These are phyloP conservation scores for Campoplex capitator DNA, from an alignment of 2,888 invertebrate genomes.

Conservation along the genomic window DNA sequence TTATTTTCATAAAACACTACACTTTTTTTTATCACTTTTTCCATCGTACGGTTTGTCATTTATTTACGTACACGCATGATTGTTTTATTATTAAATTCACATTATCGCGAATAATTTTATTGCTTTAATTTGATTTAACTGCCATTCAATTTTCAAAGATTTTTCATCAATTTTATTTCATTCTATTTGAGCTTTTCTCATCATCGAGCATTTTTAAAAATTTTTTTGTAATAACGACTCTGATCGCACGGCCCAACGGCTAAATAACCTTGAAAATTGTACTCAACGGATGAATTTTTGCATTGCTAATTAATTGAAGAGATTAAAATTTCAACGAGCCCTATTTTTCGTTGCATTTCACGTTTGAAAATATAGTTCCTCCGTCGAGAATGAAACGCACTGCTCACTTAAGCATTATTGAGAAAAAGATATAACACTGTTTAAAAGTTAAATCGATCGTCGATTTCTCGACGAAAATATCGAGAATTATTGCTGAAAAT, in stretches of 20 bases:
- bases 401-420: neutral
- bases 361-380: neutral
- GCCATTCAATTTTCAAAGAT: neutral
- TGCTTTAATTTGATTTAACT: neutral
- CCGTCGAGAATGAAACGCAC: neutral
- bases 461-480: neutral
- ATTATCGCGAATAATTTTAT: neutral
- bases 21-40: neutral
- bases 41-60: neutral
- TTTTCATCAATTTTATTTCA: neutral
- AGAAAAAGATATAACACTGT: neutral
- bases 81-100: neutral
- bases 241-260: neutral
- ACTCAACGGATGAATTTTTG: neutral
- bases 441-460: neutral
- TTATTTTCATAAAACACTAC: neutral
- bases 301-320: neutral
- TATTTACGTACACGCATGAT: neutral
- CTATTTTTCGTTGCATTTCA: neutral
- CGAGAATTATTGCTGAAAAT: neutral
- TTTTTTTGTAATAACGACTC: neutral
- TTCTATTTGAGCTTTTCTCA: neutral
- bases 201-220: neutral
- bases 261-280: neutral
- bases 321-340: neutral